Base-by-base conservation (phyloP, 2,888 invertebrate species). In the Mythimna lalbum region DNA sequence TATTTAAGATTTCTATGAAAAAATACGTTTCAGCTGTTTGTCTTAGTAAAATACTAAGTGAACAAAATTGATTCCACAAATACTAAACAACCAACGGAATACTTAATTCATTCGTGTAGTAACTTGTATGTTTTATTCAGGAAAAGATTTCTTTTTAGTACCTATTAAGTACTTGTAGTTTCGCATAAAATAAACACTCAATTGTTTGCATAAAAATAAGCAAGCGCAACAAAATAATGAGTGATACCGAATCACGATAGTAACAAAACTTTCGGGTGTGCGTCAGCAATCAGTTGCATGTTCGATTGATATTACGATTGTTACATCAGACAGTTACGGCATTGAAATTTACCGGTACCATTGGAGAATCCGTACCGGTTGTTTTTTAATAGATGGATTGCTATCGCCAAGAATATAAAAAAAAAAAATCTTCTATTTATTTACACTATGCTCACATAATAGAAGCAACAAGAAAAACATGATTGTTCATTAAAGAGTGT, bases 201-300 rank as follows among this genome's bases (percentile, higher is more conserved):
- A 17, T 47, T 61, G 0, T 19, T 49, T 21, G 31, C 55, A 60
- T 39, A 31, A 7, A 5, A 55, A 49, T 31, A 33, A 69, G 19
- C 14, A 49, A 33, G 14, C 27, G 9, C 12, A 72, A 52, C 21
- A 23, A 39, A 31, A 56, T 43, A 68, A 36, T 52, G 14, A 47
- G 2, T 39, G 56, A 66, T 62, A 55, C 31, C 31, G 12, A 53
- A 33, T 19, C 52, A 62, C 62, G 67, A 76, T 47, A 43, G 12
- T 27, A 27, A 53, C 39, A 59, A 63, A 19, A 27, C 12, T 53
- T 59, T 53, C 19, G 59, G 33, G 33, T 61, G 39, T 55, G 36
- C 27, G 27, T 19, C 21, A 31, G 55, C 47, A n/a, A 65, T 43
- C 43, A 43, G 43, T 66, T 66, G 73, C 78, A 43, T 74, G 75